These are phyloP conservation scores for Alca torda DNA, from an alignment of 2,797 vertebrate species.

Conservation along the genomic window DNA sequence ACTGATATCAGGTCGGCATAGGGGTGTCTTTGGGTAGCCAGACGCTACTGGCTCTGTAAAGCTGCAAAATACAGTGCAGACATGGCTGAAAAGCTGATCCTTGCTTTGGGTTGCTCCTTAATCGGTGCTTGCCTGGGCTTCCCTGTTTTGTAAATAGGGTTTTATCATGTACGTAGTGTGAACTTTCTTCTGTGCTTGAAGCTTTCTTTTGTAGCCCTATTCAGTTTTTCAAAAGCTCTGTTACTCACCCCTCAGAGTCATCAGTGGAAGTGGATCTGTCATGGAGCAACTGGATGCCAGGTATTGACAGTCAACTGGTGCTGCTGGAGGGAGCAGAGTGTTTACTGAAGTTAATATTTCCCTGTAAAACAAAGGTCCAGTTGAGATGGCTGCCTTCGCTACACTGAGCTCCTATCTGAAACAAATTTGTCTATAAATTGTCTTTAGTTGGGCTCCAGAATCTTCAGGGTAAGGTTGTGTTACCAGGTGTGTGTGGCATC, in stretches of 20 bases:
- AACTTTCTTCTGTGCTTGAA: not conserved
- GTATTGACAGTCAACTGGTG: not conserved
- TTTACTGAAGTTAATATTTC: not conserved
- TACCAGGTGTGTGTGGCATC: not conserved
- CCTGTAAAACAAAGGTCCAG: not conserved
- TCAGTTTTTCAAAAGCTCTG: not conserved
- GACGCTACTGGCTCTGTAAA: not conserved
- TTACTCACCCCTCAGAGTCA: not conserved
- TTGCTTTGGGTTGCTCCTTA: not conserved
- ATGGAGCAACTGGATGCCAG: not conserved
- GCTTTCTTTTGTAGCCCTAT: not conserved
- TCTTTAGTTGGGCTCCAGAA: not conserved
- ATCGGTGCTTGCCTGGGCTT: not conserved
- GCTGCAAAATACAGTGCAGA: not conserved
- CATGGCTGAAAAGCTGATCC: not conserved
- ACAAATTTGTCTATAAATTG: not conserved
- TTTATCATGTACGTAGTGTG: not conserved
- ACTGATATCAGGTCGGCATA: rapidly evolving
- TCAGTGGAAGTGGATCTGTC: not conserved
- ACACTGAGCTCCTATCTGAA: not conserved
- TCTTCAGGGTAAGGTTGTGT: not conserved
- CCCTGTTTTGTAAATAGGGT: not conserved
- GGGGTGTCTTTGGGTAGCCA: not conserved
- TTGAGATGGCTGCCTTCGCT: not conserved
- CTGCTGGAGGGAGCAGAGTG: not conserved